Evolutionary conservation across 2,888 invertebrate genomes (phyloP), one percentile per base, ranked within the genome.

Genomic region (Atrina japonica): DNA sequence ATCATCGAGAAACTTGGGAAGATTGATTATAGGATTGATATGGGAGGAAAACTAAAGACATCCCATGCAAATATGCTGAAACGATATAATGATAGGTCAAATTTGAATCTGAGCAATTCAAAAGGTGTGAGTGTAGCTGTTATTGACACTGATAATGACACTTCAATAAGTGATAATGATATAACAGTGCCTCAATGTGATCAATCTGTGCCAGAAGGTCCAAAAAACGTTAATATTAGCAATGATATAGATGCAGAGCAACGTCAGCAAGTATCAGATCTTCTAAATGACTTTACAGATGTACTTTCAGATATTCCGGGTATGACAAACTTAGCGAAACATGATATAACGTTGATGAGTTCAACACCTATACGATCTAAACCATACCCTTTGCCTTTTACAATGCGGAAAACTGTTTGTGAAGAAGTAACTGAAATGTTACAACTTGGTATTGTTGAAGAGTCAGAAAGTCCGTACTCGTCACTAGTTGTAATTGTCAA

Each of bases 401-500:
- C 66, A 35, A 64, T 55, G 30, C 45, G 30, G 29, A 59, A 63
- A 18, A n/a, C n/a, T n/a, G n/a, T n/a, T n/a, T n/a, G n/a, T n/a
- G n/a, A n/a, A n/a, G n/a, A n/a, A 35, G 71, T 80, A 2, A 35
- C 55, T 27, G 66, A 76, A 14, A 76, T 80, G 75, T 59, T 75
- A 35, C 27, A 77, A 2, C 58, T 70, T 45, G 69, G 64, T 11
- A 58, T 79, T 18, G 75, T 78, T 21, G 74, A 77, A 60, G 65
- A 68, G 3, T 80, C 78, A 2, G 25, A 64, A 23, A 67, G 66
- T 47, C 69, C 74, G 40, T 82, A 75, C 63, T 64, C 67, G 23
- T 68, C 77, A 9, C 78, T 78, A 35, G 41, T 75, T 14, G 71
- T 80, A 1, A 30, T 77, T 9, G 73, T 75, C 16, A 73, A 65